A percentile compares a stretch with the other conserved stretches of the same genome.
Conservation (phyloP, 2,113 vertebrate species). For the Apistogramma diplotaenia region DNA sequence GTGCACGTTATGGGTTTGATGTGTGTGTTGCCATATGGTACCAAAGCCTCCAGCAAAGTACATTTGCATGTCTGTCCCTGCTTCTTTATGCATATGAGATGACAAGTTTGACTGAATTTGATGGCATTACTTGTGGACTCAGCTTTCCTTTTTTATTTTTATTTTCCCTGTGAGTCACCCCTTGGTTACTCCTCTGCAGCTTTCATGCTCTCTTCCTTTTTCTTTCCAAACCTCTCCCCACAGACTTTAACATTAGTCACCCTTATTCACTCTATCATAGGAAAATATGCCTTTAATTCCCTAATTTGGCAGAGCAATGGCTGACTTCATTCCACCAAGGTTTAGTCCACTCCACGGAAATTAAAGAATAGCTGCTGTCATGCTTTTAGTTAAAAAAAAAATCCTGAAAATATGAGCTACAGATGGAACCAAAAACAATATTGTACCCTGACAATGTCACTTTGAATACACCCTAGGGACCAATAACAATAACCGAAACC, state of each 20-base stretch:
- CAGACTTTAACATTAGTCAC: slow-evolving; percentile 49
- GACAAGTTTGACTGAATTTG: slow-evolving; percentile 1
- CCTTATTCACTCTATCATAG: slow-evolving; percentile 10
- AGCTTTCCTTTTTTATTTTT: not conserved
- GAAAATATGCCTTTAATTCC: slow-evolving; percentile 24
- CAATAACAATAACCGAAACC: slow-evolving; percentile 53
- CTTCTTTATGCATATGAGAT: slow-evolving; percentile 32
- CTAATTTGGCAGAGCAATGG: not conserved
- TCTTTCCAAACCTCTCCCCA: slow-evolving; percentile 43
- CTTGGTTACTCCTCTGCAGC: not conserved
- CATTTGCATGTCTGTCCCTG: slow-evolving; percentile 41
- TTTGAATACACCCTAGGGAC: slow-evolving; percentile 1
- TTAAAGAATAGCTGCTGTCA: not conserved
- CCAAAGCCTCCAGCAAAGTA: slow-evolving; percentile 1
- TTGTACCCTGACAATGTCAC: slow-evolving; percentile 12
- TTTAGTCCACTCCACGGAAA: not conserved
- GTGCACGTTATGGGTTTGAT: slow-evolving; percentile 16
- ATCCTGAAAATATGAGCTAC: not conserved
- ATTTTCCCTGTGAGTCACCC: slow-evolving; percentile 27
- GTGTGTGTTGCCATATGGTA: slow-evolving; percentile 40
- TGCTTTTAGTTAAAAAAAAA: not conserved
- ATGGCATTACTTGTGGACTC: slow-evolving; percentile 8
- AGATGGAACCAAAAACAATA: slow-evolving; percentile 25
- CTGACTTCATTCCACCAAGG: not conserved
- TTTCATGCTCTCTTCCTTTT: slow-evolving; percentile 15